phyloP scores from a whole-genome alignment of 1,140 invertebrate genomes.

The Frieseomelitta varia region DNA sequence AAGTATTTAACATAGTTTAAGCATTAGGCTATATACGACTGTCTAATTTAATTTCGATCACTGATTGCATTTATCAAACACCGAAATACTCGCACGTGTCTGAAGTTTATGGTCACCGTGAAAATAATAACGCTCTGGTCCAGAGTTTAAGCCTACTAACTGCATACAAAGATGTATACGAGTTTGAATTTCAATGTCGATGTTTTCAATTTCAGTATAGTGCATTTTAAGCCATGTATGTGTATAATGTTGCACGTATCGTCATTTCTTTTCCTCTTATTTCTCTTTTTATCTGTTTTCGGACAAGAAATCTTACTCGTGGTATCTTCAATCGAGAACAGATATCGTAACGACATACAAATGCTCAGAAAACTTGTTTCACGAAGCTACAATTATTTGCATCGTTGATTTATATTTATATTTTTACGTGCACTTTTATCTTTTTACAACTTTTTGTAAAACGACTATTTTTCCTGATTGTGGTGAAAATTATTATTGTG shows the following conservation, averaged over 20 bases:
- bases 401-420: background rate
- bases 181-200: conserved; percentile 56
- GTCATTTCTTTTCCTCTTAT: conserved; percentile 11
- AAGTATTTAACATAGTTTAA: background rate
- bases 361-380: conserved; percentile 31
- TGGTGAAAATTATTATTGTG: background rate
- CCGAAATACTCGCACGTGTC: conserved; percentile 20
- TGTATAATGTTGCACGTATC: conserved; percentile 33
- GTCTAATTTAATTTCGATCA: background rate
- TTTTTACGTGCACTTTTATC: too few relatives aligned
- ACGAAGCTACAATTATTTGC: conserved; percentile 10
- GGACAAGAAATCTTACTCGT: background rate
- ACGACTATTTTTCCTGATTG: background rate
- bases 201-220: conserved; percentile 25
- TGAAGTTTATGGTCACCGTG: conserved; percentile 16
- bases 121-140: conserved; percentile 3
- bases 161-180: conserved; percentile 53
- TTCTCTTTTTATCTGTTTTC: conserved; percentile 10
- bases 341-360: background rate
- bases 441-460: background rate
- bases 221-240: conserved; percentile 15
- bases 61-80: background rate
- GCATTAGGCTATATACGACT: background rate
- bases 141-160: background rate
- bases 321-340: background rate